Conservation (phyloP, 2,113 vertebrate genomes). For the Crypturellus undulatus region DNA sequence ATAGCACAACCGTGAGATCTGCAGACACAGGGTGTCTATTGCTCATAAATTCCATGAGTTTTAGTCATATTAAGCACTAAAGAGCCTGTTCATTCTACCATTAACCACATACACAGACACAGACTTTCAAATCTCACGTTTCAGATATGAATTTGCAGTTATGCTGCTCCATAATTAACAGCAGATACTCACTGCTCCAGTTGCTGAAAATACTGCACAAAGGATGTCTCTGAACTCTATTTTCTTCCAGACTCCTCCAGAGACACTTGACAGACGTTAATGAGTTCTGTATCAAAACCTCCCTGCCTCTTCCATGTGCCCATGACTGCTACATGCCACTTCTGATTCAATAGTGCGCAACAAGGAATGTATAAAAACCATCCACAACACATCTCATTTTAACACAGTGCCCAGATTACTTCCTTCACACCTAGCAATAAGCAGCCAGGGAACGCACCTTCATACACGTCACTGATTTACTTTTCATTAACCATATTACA, state of each 20-base stretch:
- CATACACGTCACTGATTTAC: background rate
- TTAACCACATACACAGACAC: background rate
- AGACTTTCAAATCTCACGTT: background rate
- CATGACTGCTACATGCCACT: conserved; percentile 24
- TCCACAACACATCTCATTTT: background rate
- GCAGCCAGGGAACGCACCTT: background rate
- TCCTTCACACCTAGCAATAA: background rate
- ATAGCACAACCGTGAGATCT: background rate
- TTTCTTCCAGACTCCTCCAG: conserved; percentile 3
- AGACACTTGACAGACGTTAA: background rate
- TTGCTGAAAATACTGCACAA: background rate
- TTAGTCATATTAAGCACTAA: background rate
- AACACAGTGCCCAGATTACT: rapidly evolving
- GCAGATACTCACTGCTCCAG: background rate
- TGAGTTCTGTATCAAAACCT: background rate
- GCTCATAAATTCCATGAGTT: background rate
- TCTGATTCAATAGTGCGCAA: background rate
- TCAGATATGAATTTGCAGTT: background rate
- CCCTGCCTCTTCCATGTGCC: background rate
- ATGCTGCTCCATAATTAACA: background rate
- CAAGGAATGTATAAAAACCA: background rate
- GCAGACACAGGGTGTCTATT: background rate
- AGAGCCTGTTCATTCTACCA: background rate
- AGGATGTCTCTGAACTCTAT: background rate
- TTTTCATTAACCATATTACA: background rate